A percentile compares a stretch with the other conserved stretches of the same genome.
These are phyloP conservation scores for Ictalurus punctatus DNA, from an alignment of 2,113 vertebrate genomes.

Conservation along the genomic window DNA sequence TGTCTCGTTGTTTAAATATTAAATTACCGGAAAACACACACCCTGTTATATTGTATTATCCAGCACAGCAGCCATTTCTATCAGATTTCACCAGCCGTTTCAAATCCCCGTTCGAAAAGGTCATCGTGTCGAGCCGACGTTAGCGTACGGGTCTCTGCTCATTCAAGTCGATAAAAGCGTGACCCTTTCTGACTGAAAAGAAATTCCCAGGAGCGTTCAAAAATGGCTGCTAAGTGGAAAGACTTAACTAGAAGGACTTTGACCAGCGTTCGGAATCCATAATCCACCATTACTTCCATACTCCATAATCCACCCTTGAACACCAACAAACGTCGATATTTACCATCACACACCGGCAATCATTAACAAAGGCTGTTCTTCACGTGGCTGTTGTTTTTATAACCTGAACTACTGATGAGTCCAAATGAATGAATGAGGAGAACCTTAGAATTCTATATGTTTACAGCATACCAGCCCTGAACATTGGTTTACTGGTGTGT, in stretches of 20 bases:
- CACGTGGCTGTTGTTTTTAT: neutral
- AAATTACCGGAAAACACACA: neutral
- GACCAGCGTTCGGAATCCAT: neutral
- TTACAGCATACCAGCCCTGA: neutral
- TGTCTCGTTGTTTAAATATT: neutral
- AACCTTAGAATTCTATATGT: neutral
- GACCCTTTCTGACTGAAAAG: neutral
- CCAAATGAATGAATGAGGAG: neutral
- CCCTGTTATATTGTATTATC: neutral
- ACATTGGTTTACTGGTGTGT: neutral
- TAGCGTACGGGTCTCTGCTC: neutral
- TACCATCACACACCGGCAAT: neutral
- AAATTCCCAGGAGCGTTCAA: neutral
- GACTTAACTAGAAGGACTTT: neutral
- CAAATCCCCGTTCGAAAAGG: neutral
- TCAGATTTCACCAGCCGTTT: neutral
- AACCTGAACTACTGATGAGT: neutral
- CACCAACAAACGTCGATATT: neutral
- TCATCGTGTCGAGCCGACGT: neutral
- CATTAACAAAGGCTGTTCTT: neutral
- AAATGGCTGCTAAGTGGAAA: neutral
- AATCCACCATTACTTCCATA: neutral
- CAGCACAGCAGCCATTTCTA: neutral
- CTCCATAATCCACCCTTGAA: neutral
- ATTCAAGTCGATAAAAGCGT: neutral